These are phyloP conservation scores for Chaetodon auriga DNA, from an alignment of 2,113 vertebrate genomes.

Conservation along the genomic window DNA sequence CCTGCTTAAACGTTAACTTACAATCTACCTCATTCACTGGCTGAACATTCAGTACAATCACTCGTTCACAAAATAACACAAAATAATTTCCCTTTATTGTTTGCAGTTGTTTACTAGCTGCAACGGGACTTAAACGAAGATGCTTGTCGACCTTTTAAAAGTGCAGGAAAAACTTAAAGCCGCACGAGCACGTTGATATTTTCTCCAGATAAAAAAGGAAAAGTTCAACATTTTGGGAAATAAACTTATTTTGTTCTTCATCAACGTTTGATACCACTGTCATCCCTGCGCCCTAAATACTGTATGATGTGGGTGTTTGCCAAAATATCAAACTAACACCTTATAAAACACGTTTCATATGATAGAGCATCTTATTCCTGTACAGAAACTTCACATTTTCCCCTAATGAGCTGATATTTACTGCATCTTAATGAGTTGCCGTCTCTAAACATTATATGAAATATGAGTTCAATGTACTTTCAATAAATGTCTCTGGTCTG, in stretches of 20 bases:
- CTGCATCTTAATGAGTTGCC: not conserved
- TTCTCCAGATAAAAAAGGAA: too few species aligned
- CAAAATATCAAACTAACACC: not conserved
- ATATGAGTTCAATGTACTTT: not conserved
- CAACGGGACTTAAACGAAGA: not conserved
- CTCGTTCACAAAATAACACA: not conserved
- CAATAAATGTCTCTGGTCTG: not conserved
- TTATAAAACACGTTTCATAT: not conserved
- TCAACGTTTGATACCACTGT: too few species aligned
- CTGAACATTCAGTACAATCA: constrained; percentile 16
- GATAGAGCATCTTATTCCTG: not conserved
- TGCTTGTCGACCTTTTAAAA: not conserved
- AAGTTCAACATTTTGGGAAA: not conserved
- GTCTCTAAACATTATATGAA: not conserved
- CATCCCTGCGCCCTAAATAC: too few species aligned
- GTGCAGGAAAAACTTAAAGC: not conserved
- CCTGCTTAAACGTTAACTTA: constrained; percentile 20
- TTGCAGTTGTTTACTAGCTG: constrained; percentile 1
- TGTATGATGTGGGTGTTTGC: too few species aligned
- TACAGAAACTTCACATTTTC: not conserved
- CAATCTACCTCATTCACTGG: constrained; percentile 6
- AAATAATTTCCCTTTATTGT: not conserved
- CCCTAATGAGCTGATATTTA: not conserved
- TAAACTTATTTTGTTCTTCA: not conserved
- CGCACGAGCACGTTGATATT: not conserved